Percentiles rank a stretch among this genome's conserved stretches.
Evolutionary conservation across 2,113 vertebrate genomes (phyloP).

Genomic region (Nannobrachium achirus): DNA sequence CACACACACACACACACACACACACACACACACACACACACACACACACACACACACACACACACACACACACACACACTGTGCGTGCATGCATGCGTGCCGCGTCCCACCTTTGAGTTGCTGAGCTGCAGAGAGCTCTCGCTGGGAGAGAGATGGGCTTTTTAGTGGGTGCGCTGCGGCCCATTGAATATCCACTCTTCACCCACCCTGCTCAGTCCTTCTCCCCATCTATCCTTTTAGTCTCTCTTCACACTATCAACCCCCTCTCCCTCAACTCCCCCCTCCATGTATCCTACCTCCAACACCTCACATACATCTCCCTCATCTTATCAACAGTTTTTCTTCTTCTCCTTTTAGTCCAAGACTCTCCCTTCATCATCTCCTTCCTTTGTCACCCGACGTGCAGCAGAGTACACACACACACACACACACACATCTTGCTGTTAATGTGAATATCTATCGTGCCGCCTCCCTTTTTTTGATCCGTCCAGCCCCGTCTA

Average conservation of each 20-base stretch:
- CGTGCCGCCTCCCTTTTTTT: background rate
- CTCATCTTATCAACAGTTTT: too few species aligned
- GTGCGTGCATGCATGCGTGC: background rate
- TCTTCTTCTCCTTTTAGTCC: too few species aligned
- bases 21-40: conserved; percentile 3
- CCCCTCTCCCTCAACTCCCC: too few species aligned
- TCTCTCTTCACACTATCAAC: conserved; percentile 17
- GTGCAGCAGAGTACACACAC: too few species aligned
- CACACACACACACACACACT: conserved; percentile 7
- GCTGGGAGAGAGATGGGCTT: conserved; percentile 60
- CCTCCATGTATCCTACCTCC: background rate
- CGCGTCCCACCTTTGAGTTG: conserved; percentile 45
- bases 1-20: conserved; percentile 8
- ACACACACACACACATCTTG: too few species aligned
- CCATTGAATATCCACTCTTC: conserved; percentile 51
- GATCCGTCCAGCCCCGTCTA: background rate
- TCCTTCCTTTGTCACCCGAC: conserved; percentile 2
- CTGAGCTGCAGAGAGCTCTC: conserved; percentile 51
- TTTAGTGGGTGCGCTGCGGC: conserved; percentile 46
- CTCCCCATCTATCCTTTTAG: conserved; percentile 37
- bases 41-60: background rate
- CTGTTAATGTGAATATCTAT: background rate
- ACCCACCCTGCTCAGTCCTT: conserved; percentile 35
- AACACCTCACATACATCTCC: too few species aligned
- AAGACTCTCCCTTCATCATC: background rate